A percentile compares a stretch with the other conserved stretches of the same genome.
These are phyloP conservation scores for Micrastur ruficollis DNA, from an alignment of 2,797 vertebrate species.

Conservation along the genomic window DNA sequence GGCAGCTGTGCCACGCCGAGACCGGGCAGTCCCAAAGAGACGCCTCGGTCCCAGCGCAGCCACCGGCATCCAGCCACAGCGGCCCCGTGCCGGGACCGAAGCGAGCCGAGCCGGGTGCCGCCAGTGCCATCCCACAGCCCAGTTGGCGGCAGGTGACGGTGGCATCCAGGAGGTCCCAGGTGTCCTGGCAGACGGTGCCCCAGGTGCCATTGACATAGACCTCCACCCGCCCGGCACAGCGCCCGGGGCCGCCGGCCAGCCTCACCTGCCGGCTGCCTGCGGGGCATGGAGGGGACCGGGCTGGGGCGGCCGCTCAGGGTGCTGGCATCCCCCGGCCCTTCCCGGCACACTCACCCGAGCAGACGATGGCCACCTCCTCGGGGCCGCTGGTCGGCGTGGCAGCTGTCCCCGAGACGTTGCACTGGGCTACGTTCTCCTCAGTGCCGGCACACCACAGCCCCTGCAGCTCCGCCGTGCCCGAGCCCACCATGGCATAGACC, in stretches of 20 bases:
- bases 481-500: background rate
- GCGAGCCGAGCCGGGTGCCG: background rate
- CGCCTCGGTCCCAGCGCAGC: constrained; percentile 15
- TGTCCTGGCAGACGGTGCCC: constrained; percentile 59
- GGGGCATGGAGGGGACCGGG: background rate
- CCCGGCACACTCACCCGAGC: background rate
- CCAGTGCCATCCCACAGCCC: constrained; percentile 55
- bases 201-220: constrained; percentile 26
- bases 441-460: background rate
- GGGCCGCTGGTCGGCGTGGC: fast-evolving
- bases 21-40: constrained; percentile 41
- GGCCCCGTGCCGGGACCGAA: constrained; percentile 1
- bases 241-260: constrained; percentile 5
- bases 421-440: background rate
- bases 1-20: fast-evolving
- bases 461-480: fast-evolving
- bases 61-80: constrained; percentile 2
- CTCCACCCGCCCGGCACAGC: constrained; percentile 60
- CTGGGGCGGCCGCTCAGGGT: background rate
- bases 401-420: background rate
- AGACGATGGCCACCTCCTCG: background rate
- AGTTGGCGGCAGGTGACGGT: constrained; percentile 61
- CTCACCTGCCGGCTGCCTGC: constrained; percentile 49
- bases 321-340: background rate
- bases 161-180: constrained; percentile 38